Evolutionary conservation across 2,797 vertebrate genomes (phyloP).

Genomic region (Chaunax sp.): DNA sequence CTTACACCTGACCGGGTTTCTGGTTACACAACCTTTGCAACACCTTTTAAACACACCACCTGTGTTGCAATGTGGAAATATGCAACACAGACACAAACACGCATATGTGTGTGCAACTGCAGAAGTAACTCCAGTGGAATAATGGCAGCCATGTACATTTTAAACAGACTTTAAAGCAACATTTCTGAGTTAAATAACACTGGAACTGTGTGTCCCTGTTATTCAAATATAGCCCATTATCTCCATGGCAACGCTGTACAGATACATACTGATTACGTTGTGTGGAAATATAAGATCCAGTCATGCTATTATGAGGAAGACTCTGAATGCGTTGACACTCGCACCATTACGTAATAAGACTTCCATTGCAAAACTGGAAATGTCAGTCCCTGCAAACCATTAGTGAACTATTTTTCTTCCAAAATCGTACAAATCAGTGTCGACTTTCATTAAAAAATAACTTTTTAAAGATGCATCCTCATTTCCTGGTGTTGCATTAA

Average conservation of each 20-base stretch:
- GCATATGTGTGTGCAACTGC: background rate
- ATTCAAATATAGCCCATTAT: no score
- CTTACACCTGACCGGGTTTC: background rate
- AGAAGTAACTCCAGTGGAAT: background rate
- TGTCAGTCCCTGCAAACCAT: no score
- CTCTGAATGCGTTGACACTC: background rate
- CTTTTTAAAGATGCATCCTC: no score
- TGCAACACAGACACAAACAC: background rate
- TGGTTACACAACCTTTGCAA: background rate
- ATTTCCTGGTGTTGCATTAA: background rate
- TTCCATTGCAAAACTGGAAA: no score
- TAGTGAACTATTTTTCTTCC: no score
- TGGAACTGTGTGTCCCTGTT: no score
- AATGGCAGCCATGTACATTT: background rate
- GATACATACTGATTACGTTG: background rate
- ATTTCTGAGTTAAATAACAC: no score
- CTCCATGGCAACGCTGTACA: background rate
- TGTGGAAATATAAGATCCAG: background rate
- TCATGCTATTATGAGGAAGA: no score
- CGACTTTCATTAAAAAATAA: no score
- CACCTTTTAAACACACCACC: no score
- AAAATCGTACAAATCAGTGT: no score
- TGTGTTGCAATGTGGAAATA: background rate
- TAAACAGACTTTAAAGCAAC: no score
- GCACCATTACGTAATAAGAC: background rate